Percentiles rank a stretch among this genome's conserved stretches.
Evolutionary conservation across 2,797 vertebrate genomes (phyloP).

Genomic region (Dicrostonyx torquatus): DNA sequence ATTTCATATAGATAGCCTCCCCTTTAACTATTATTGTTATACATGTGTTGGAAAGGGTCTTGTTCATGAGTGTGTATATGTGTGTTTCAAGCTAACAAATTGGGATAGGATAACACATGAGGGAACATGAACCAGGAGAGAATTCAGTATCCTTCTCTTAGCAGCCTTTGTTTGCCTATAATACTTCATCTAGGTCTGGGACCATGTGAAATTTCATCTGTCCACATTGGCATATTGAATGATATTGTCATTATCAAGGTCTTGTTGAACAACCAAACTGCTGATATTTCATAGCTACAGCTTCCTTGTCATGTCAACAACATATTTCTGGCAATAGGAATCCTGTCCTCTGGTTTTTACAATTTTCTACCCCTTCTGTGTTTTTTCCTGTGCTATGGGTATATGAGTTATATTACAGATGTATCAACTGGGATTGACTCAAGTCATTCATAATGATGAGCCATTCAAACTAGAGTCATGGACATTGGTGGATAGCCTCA

Average conservation of each 20-base stretch:
- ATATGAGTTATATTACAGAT: neutral
- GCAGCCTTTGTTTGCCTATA: neutral
- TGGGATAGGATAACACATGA: neutral
- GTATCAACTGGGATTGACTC: too few relatives aligned
- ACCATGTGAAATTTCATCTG: neutral
- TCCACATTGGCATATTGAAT: neutral
- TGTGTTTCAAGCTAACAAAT: neutral
- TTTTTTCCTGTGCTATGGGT: too few relatives aligned
- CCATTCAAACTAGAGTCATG: neutral
- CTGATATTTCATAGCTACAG: neutral
- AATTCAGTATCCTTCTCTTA: neutral
- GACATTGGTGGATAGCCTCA: neutral
- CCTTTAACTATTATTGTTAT: neutral
- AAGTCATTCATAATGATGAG: neutral
- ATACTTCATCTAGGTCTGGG: neutral
- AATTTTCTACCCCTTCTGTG: neutral
- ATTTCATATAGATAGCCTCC: neutral
- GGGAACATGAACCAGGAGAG: neutral
- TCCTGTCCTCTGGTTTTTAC: neutral
- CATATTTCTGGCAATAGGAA: neutral
- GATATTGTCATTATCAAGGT: neutral
- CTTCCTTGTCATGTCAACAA: neutral
- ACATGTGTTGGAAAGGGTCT: too few relatives aligned
- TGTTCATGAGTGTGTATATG: neutral
- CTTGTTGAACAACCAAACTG: neutral